phyloP scores from a whole-genome alignment of 1,140 invertebrate genomes.

The Macrobrachium nipponense region DNA sequence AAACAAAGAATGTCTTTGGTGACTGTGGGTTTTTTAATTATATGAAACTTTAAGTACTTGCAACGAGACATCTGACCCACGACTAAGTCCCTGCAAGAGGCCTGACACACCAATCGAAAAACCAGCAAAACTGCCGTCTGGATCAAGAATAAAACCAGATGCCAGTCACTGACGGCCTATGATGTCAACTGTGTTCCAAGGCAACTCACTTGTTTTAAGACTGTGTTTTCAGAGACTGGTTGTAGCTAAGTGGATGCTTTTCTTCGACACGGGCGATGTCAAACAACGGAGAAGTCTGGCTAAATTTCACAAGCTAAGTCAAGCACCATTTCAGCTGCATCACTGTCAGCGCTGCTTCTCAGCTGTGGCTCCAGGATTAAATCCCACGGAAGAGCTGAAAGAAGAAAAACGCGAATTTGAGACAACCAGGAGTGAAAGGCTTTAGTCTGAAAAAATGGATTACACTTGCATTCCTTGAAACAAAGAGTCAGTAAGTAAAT shows the following conservation, averaged over 20 bases:
- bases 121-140: not conserved
- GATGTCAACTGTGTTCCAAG: not conserved
- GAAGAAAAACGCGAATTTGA: not conserved
- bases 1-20: no score
- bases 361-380: conserved; percentile 80
- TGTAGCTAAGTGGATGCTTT: conserved; percentile 74
- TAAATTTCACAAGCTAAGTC: conserved; percentile 81
- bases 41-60: no score
- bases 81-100: no score
- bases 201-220: conserved; percentile 69
- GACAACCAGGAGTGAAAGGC: no score
- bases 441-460: no score
- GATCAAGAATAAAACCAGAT: not conserved
- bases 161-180: no score
- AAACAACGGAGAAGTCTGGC: conserved; percentile 76
- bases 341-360: conserved; percentile 72
- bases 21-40: no score
- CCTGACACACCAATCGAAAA: no score
- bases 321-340: conserved; percentile 76
- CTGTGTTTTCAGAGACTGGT: conserved; percentile 74
- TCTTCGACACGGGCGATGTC: conserved; percentile 75
- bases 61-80: no score
- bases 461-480: no score
- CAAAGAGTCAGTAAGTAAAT: no score
- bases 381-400: conserved; percentile 80